Evolutionary conservation across 2,888 invertebrate species (phyloP), one percentile per base, ranked within the genome.

Genomic region (Trichacis sp.): DNA sequence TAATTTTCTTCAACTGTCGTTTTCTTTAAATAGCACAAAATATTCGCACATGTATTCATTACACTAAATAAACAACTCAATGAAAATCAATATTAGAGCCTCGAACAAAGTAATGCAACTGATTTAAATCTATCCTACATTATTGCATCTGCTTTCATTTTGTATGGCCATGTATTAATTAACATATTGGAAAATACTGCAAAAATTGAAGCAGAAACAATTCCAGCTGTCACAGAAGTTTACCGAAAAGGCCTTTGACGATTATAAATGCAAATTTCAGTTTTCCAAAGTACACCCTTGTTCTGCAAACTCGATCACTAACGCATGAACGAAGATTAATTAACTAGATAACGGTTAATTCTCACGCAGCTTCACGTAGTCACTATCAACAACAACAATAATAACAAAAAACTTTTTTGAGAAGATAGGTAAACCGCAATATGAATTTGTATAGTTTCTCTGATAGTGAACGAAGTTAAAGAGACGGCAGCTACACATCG

Each of bases 281-380:
- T 66, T 62, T 60, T 60, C 54, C 53, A 56, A 59, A 20, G 24
- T 24, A 24, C 60, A 49, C 60, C 42, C 43, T 55, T 30, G 53
- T 56, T 65, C 57, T 40, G 58, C 52, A 50, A 49, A 57, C 64
- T 56, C 50, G n/a, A 42, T n/a, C 42, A 6, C 52, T 71, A 73
- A 24, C 8, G 73, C 78, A 74, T 72, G 75, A 73, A 76, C 73
- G 73, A 74, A 81, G 82, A 82, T 83, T 83, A 83, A 83, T 83
- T 82, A 83, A 81, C 77, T 76, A 78, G 83, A 83, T 83, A 81
- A 77, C 77, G 72, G 64, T 60, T 64, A 24, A 8, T 24, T 24
- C n/a, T n/a, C n/a, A n/a, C n/a, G n/a, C n/a, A n/a, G n/a, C n/a
- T n/a, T n/a, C n/a, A n/a, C 56, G 64, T 64, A 66, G 63, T 56